These are phyloP conservation scores for Thunnus albacares DNA, from an alignment of 2,797 vertebrate species.

Conservation along the genomic window DNA sequence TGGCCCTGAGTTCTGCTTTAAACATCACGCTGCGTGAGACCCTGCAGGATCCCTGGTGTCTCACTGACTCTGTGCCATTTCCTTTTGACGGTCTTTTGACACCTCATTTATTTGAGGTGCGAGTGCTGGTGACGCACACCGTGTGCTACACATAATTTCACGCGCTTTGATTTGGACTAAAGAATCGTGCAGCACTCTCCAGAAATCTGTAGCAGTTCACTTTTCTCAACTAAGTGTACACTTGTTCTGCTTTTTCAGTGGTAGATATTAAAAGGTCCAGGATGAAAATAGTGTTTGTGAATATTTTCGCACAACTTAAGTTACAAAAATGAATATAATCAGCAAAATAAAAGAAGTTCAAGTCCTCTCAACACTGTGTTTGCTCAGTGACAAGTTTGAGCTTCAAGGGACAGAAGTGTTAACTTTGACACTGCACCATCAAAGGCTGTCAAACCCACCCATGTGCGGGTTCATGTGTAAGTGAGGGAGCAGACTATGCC, in stretches of 20 bases:
- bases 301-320: slow-evolving; percentile 21
- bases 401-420: not conserved
- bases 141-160: slow-evolving; percentile 36
- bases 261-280: slow-evolving; percentile 27
- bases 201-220: slow-evolving; percentile 11
- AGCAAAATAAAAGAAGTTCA: not conserved
- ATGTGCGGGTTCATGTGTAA: slow-evolving; percentile 26
- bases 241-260: slow-evolving; percentile 16
- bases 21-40: slow-evolving; percentile 42
- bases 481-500: slow-evolving; percentile 43
- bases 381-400: slow-evolving; percentile 2
- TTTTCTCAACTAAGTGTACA: slow-evolving; percentile 8
- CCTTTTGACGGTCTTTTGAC: slow-evolving; percentile 43
- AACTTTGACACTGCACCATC: slow-evolving; percentile 24
- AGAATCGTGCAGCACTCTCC: slow-evolving; percentile 20
- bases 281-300: slow-evolving; percentile 11
- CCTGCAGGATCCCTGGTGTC: slow-evolving; percentile 34
- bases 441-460: slow-evolving; percentile 7
- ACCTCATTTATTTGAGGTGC: slow-evolving; percentile 45
- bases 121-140: slow-evolving; percentile 38
- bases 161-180: slow-evolving; percentile 24
- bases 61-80: slow-evolving; percentile 40
- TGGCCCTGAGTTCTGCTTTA: not conserved
- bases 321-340: not conserved
- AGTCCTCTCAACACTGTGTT: not conserved